These are phyloP conservation scores for Prietella phreatophila DNA, from an alignment of 2,113 vertebrate genomes.

Conservation along the genomic window DNA sequence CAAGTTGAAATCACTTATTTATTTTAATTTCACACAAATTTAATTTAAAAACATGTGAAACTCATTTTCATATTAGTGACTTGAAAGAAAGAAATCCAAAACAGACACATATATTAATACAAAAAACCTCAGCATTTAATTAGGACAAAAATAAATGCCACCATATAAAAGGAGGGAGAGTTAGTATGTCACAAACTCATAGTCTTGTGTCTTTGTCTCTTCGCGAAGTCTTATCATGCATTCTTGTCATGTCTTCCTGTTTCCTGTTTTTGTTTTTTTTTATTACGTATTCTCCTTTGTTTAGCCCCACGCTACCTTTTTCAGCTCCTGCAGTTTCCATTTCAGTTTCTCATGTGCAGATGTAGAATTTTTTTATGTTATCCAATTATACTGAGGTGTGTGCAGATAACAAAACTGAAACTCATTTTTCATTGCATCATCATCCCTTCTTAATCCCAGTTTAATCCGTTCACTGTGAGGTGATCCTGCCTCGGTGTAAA, in stretches of 20 bases:
- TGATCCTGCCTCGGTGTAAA: neutral
- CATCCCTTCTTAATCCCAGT: neutral
- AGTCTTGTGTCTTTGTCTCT: neutral
- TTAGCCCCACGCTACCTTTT: neutral
- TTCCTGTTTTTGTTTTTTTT: neutral
- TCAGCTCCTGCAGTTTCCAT: neutral
- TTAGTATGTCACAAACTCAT: neutral
- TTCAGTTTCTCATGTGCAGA: neutral
- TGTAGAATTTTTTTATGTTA: neutral
- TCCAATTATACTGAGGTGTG: neutral
- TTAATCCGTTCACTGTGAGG: neutral
- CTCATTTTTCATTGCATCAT: neutral
- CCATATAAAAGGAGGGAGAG: neutral
- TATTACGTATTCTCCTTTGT: neutral
- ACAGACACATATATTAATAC: neutral
- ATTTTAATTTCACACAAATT: neutral
- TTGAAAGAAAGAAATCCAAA: neutral
- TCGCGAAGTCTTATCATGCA: neutral
- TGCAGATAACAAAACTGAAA: neutral
- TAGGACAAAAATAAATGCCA: neutral
- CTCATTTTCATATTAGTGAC: neutral
- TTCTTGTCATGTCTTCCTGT: neutral
- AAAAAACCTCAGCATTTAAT: too few species aligned
- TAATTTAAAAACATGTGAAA: neutral
- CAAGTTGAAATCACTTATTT: neutral